A percentile compares a stretch with the other conserved stretches of the same genome.
These are phyloP conservation scores for Hestina assimilis DNA, from an alignment of 1,140 invertebrate species.

Conservation along the genomic window DNA sequence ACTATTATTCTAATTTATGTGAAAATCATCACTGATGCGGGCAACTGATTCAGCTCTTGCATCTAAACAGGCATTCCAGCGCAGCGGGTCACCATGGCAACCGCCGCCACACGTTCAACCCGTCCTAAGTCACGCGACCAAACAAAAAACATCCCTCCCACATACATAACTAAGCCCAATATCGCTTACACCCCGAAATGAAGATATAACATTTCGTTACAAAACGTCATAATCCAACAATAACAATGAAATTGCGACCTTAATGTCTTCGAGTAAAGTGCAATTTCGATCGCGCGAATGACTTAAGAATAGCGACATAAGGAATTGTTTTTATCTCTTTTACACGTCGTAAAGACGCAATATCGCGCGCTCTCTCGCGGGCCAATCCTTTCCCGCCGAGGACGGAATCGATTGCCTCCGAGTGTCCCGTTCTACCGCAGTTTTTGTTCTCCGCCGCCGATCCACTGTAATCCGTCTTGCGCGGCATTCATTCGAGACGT, in stretches of 20 bases:
- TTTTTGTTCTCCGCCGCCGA: slow-evolving; percentile 56
- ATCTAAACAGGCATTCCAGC: slow-evolving; percentile 59
- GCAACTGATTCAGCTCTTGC: slow-evolving; percentile 49
- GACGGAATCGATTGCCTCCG: slow-evolving; percentile 65
- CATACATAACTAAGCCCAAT: slow-evolving; percentile 39
- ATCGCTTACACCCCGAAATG: slow-evolving; percentile 53
- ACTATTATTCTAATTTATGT: slow-evolving; percentile 42
- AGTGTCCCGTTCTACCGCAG: slow-evolving; percentile 65
- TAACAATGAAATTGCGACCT: slow-evolving; percentile 74
- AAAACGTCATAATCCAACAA: slow-evolving; percentile 57
- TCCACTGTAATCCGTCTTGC: slow-evolving; percentile 72
- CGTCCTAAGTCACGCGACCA: slow-evolving; percentile 28
- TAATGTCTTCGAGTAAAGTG: slow-evolving; percentile 65
- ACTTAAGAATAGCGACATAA: slow-evolving; percentile 75
- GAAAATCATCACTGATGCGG: slow-evolving; percentile 53
- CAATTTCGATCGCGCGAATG: slow-evolving; percentile 61
- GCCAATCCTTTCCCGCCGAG: slow-evolving; percentile 60
- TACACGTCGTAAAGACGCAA: slow-evolving; percentile 70
- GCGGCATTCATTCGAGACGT: slow-evolving; percentile 65
- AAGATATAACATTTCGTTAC: slow-evolving; percentile 74
- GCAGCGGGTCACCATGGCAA: slow-evolving; percentile 66
- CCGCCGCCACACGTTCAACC: slow-evolving; percentile 41
- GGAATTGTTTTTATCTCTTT: slow-evolving; percentile 77
- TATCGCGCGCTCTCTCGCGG: slow-evolving; percentile 55
- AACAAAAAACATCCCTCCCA: slow-evolving; percentile 57